Conservation (phyloP, 2,797 vertebrate genomes). For the Aratinga solstitialis region DNA sequence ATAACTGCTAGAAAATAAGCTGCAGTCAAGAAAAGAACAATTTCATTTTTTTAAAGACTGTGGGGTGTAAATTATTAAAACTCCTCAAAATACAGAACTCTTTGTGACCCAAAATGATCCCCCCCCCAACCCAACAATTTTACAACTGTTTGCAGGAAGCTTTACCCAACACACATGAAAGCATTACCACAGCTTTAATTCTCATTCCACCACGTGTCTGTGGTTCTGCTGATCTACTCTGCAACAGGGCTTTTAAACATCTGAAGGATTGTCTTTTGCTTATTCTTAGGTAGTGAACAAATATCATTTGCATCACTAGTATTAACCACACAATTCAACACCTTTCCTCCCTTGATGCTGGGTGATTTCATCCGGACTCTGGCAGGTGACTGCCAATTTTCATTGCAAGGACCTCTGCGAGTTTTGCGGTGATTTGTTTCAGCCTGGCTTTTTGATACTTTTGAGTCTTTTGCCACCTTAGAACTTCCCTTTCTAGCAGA, state of each 20-base stretch:
- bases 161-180: not conserved
- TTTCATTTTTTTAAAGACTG: not conserved
- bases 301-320: conserved; percentile 49
- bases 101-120: not conserved
- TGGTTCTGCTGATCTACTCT: conserved; percentile 41
- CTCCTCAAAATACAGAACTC: not conserved
- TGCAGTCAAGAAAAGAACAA: not conserved
- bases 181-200: not conserved
- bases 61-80: fast-evolving
- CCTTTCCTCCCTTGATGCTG: conserved; percentile 46
- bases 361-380: conserved; percentile 23
- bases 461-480: conserved; percentile 20
- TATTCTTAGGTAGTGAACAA: conserved; percentile 60
- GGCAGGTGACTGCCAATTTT: conserved; percentile 66
- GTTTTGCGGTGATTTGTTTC: conserved; percentile 25
- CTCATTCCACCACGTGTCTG: fast-evolving
- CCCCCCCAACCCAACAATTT: not conserved
- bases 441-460: not conserved
- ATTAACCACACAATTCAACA: conserved; percentile 62
- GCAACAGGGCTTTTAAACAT: conserved; percentile 72
- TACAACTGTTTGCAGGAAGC: not conserved
- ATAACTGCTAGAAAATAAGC: not conserved
- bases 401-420: conserved; percentile 43
- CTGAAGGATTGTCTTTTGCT: conserved; percentile 79
- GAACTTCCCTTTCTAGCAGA: conserved; percentile 3